Conservation (phyloP, 2,113 vertebrate species). For the Anser brachyrhynchus region DNA sequence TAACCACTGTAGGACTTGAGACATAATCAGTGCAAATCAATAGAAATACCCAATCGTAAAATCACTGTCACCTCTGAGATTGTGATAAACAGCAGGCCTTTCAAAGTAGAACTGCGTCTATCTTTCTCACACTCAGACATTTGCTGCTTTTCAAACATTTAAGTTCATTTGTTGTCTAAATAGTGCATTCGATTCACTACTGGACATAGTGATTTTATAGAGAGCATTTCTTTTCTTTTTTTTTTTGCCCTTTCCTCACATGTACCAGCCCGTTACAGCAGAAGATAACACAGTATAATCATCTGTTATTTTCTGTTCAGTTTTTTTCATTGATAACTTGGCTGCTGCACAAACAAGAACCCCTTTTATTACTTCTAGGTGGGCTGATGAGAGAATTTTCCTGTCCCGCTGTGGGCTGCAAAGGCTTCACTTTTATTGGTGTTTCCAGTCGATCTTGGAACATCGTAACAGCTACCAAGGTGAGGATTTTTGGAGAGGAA, state of each 20-base stretch:
- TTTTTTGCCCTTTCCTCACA: not conserved
- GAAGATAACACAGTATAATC: not conserved
- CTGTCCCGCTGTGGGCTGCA: not conserved
- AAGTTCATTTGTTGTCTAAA: not conserved
- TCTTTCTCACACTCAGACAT: not conserved
- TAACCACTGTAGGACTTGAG: not conserved
- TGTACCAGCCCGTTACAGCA: fast-evolving
- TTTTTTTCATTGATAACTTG: not conserved
- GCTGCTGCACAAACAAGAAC: not conserved
- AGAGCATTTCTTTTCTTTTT: not conserved
- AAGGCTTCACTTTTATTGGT: not conserved
- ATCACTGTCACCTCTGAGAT: not conserved
- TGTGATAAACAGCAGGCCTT: not conserved
- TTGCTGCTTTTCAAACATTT: not conserved
- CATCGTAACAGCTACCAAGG: not conserved
- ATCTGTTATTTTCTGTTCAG: not conserved
- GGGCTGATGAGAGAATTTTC: not conserved
- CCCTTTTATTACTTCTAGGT: not conserved
- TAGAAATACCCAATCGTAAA: not conserved
- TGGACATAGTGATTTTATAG: not conserved
- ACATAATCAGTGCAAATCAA: not conserved
- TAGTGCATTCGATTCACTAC: not conserved
- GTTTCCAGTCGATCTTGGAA: not conserved
- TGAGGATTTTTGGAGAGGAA: not conserved
- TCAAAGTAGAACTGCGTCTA: not conserved